A percentile compares a stretch with the other conserved stretches of the same genome.
Evolutionary conservation across 2,113 vertebrate genomes (phyloP).

Genomic region (Eidolon helvum): DNA sequence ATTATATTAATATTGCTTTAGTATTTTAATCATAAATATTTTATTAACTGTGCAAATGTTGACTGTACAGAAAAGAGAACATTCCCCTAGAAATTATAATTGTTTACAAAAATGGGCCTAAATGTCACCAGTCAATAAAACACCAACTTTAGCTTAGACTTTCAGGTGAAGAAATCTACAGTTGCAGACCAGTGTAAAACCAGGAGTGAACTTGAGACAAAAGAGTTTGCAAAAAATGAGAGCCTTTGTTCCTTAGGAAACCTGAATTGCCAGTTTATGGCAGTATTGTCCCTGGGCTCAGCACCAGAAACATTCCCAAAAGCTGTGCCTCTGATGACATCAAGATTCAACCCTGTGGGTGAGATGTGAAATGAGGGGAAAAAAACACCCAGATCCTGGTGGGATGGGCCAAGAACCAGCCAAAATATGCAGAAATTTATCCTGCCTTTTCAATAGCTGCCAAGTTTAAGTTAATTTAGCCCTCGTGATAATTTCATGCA

Average conservation of each 20-base stretch:
- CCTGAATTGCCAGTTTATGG: not conserved
- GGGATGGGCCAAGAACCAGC: not conserved
- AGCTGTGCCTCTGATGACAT: not conserved
- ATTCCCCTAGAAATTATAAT: not conserved
- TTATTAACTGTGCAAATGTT: not conserved
- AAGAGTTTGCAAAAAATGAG: not conserved
- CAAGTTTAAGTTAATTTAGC: not conserved
- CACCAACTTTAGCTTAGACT: not conserved
- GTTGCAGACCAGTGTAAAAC: not conserved
- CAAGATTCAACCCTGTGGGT: not conserved
- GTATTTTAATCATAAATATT: not conserved
- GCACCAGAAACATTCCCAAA: not conserved
- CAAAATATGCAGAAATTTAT: not conserved
- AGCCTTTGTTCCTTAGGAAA: not conserved
- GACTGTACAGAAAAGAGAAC: not conserved
- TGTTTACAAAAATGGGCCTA: not conserved
- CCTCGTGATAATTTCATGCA: not conserved
- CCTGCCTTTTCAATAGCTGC: not conserved
- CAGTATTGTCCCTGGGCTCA: not conserved
- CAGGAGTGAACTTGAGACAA: not conserved
- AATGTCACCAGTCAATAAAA: not conserved
- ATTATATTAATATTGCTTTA: no score
- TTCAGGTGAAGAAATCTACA: not conserved
- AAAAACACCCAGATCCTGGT: not conserved
- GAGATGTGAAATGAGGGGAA: not conserved